A percentile compares a stretch with the other conserved stretches of the same genome.
Conservation (phyloP, 2,113 vertebrate genomes). For the Cyphomyrus plagiostoma region DNA sequence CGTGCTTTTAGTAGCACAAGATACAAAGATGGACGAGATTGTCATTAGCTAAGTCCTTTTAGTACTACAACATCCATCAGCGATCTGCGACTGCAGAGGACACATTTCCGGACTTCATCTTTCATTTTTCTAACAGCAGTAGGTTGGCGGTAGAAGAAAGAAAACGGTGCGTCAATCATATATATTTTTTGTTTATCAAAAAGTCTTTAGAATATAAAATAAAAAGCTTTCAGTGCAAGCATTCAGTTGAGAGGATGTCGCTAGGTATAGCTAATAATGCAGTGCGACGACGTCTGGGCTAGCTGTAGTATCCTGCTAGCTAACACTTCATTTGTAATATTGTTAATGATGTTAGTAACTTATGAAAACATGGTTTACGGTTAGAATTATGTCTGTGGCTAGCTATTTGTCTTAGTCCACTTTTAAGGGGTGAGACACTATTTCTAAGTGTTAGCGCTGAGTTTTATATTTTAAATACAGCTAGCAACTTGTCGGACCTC, state of each 20-base stretch:
- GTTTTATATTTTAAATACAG: not conserved
- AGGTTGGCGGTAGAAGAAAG: slow-evolving; percentile 7
- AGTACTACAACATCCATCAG: slow-evolving; percentile 5
- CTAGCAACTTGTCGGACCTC: not conserved
- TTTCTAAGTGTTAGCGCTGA: too few species aligned
- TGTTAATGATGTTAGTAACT: not conserved
- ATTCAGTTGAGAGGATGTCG: not conserved
- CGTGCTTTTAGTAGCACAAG: not conserved
- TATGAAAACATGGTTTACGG: not conserved
- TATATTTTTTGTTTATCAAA: not conserved
- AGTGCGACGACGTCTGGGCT: not conserved
- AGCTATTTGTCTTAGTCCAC: not conserved
- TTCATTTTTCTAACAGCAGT: slow-evolving; percentile 22
- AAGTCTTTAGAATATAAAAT: not conserved
- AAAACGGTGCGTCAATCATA: slow-evolving; percentile 9
- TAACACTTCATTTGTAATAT: not conserved
- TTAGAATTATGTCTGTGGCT: not conserved
- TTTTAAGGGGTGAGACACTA: not conserved
- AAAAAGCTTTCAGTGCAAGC: not conserved
- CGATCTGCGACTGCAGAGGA: not conserved
- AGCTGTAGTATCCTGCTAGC: not conserved
- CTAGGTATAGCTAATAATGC: not conserved
- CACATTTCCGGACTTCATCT: not conserved
- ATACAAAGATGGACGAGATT: not conserved
- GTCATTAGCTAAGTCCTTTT: not conserved